These are phyloP conservation scores for Catharus ustulatus DNA, from an alignment of 2,797 vertebrate species.

Conservation along the genomic window DNA sequence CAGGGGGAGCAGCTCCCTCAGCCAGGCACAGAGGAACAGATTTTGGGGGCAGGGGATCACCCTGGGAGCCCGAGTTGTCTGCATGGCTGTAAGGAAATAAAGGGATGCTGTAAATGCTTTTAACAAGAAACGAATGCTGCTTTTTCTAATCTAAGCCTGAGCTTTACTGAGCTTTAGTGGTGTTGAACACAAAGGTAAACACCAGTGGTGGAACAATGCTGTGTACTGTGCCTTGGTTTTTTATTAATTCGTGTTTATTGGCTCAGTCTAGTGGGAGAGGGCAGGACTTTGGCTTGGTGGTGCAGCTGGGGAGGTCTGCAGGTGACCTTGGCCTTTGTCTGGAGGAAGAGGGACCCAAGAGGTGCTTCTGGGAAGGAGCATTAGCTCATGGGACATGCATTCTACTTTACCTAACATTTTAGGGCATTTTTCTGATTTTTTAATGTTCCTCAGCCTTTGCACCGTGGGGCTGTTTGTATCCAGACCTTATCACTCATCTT, in stretches of 20 bases:
- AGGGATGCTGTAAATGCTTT: background rate
- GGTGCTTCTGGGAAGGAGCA: background rate
- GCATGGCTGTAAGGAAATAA: background rate
- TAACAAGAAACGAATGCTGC: background rate
- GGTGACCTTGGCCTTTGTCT: background rate
- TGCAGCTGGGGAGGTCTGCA: background rate
- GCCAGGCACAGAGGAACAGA: background rate
- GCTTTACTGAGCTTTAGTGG: background rate
- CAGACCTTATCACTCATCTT: background rate
- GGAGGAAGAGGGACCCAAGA: background rate
- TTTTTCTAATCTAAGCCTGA: background rate
- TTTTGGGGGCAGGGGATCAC: background rate
- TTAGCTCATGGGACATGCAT: background rate
- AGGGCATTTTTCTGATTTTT: background rate
- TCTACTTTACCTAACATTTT: background rate
- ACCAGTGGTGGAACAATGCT: background rate
- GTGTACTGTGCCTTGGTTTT: background rate
- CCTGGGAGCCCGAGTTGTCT: fast-evolving
- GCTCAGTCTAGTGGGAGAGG: background rate
- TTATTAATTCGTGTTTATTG: background rate
- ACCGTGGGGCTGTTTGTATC: background rate
- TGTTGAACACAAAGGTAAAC: background rate
- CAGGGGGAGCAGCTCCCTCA: background rate
- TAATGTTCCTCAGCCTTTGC: background rate
- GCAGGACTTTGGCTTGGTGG: background rate